Base-by-base conservation (phyloP, 2,113 vertebrate genomes). In the Gasterosteus nipponicus region DNA sequence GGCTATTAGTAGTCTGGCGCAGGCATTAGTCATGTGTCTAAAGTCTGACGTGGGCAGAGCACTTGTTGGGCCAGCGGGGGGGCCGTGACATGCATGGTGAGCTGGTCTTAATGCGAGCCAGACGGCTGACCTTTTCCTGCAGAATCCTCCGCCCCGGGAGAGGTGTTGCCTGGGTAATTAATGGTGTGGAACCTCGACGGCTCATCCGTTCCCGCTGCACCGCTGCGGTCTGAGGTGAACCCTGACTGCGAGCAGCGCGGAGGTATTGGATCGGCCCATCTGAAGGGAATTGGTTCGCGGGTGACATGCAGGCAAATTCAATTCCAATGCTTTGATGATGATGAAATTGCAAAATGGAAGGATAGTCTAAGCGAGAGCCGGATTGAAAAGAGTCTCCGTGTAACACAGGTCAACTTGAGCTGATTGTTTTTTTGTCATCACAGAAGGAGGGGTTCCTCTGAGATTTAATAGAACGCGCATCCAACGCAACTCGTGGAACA, bases 81-180 rank as follows among this genome's bases (percentile, higher is more conserved):
- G 83, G 80, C 78, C 59, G 77, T 89, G 87, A 88, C 84, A 85
- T 44, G 84, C 87, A 89, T 86, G 85, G 87, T 6, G 61, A 88
- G 75, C 70, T 58, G 79, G 73, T 88, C 80, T 84, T 75, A 77
- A 81, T 82, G 57, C 16, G 14, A 80, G 77, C 80, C 88, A 89
- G 90, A 83, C 86, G 42, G 65, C 77, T 91, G 92, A 93, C 91
- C 90, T 92, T 93, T 93, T 86, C 80, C 71, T 61, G 58, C 64
- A 69, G 69, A 78, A 82, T 75, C 78, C 68, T 86, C 62, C 5
- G 22, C 2, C 41, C 68, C 57, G 33, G 69, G 60, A 89, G 78
- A 83, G 67, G 78, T 82, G 82, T 81, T 77, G 78, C 86, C 88
- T 87, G 82, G 77, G 69, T 89, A 90, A 91, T 93, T 90, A 87